Base-by-base conservation (phyloP, 2,113 vertebrate species). In the Ranitomeya variabilis region DNA sequence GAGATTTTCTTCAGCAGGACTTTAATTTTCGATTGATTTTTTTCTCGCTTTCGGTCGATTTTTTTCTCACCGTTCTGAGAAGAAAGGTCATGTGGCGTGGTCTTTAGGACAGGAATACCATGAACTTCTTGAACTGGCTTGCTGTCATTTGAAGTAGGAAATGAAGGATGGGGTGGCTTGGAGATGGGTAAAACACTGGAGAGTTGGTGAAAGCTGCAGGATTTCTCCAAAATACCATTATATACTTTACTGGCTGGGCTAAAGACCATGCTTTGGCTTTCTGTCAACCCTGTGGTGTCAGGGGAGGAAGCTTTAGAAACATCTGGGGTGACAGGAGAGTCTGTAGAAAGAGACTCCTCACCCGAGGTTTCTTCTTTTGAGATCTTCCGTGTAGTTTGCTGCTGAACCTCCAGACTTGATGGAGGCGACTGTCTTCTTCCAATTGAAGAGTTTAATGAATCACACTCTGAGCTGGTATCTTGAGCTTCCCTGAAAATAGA, bases 211-310 rank as follows among this genome's bases (percentile, higher is more conserved):
- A 97, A 96, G 95, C 98, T 99, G 94, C 97, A 98, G 67, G 98
- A 99, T 91, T 99, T 99, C 95, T 99, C 98, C 95, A 99, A 91
- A 91, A 98, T 95, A 92, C 98, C 98, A 51, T 99, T 99, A 94
- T 99, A 98, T 89, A 96, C 91, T 91, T 97, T 96, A 91, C 95
- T 97, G 12, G 96, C 96, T 45, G 96, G 96, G 23, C 96, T 96
- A 92, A 97, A 97, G 89, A 97, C 96, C 91, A 95, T 94, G 80
- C 97, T 97, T 62, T 97, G 97, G 3, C 97, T 97, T 93, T 99
- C 97, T 3, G 96, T 95, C 59, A 97, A 91, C 80, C 93, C 93
- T 57, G 95, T 95, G 78, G 97, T 95, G 93, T 99, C 97, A 26
- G 98, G 97, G 18, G 97, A 98, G 21, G 97, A 98, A 76, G 94